Evolutionary conservation across 64 coral and sea anemone species (phyloP), one percentile per base, ranked within the genome.

Genomic region (Pocillopora damicornis): DNA sequence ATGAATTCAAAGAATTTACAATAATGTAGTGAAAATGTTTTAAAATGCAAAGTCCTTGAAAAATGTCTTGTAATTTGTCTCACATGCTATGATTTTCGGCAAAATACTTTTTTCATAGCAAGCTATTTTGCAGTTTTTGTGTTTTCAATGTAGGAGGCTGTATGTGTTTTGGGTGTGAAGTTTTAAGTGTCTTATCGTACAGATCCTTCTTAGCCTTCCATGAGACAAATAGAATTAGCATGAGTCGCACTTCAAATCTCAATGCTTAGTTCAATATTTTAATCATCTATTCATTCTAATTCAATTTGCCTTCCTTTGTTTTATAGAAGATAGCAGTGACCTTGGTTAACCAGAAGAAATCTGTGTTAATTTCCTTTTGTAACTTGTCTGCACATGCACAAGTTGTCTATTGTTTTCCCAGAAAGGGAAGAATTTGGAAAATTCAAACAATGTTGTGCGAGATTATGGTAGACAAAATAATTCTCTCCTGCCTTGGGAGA

Each of bases 381-480:
- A 58, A 18, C 14, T 10, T 15, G 42, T 85, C 15, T 58, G 37
- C 18, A 56, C 37, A 13, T 26, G 37, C 12, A 51, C 64, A 72
- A 15, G 11, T 37, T 30, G 18, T 85, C 81, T 58, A 66, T 73
- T 85, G 65, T 59, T 26, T 13, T 36, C 30, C 20, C 23, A 45
- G 11, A 58, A 73, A 73, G 38, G 15, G 72, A 85, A 85, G 20
- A 85, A 85, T 85, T 66, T 73, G 4, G 64, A 85, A 58, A 85
- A 85, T 85, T 37, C 26, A 0, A 45, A 72, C n/a, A 68, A 26
- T 72, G 81, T 23, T 68, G 9, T 83, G 18, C 9, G 51, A 83
- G 20, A 11, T 57, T 3, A 71, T 16, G 6, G 0, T 20, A 85
- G 61, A 73, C 62, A 72, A 72, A 73, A 73, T 11, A 25, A 22